Evolutionary conservation across 2,888 invertebrate species (phyloP).

Genomic region (Fragum fragum): DNA sequence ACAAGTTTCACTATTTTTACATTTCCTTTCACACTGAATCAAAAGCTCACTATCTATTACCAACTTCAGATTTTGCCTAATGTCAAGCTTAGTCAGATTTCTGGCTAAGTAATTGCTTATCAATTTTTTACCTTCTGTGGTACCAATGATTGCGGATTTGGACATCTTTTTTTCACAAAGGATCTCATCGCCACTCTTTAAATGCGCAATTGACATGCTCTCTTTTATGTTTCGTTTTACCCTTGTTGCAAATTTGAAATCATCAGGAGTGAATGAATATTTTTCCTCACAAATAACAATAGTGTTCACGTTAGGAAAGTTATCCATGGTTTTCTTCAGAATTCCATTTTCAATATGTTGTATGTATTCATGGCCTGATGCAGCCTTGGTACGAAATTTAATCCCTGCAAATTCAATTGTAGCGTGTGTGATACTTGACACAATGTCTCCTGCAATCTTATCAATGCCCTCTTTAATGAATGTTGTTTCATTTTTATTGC

Average conservation of each 20-base stretch:
- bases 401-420: conserved; percentile 54
- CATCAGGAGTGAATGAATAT: conserved; percentile 45
- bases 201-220: conserved; percentile 5
- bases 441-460: background rate
- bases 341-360: conserved; percentile 28
- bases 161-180: background rate
- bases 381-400: conserved; percentile 43
- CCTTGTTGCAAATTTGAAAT: conserved; percentile 36
- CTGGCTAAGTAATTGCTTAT: conserved; percentile 53
- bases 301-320: conserved; percentile 14
- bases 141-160: background rate
- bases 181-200: conserved; percentile 18
- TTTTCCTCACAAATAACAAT: conserved; percentile 49
- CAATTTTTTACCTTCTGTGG: background rate
- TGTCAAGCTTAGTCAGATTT: conserved; percentile 20
- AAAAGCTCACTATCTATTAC: conserved; percentile 8
- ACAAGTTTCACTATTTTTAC: background rate
- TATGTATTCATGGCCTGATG: conserved; percentile 43
- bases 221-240: background rate
- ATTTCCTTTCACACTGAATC: conserved; percentile 13
- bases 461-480: background rate
- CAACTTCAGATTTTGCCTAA: conserved; percentile 4
- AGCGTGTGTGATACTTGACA: background rate
- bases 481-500: background rate
- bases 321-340: background rate